Evolutionary conservation across 2,797 vertebrate species (phyloP).

Genomic region (Smutsia gigantea): DNA sequence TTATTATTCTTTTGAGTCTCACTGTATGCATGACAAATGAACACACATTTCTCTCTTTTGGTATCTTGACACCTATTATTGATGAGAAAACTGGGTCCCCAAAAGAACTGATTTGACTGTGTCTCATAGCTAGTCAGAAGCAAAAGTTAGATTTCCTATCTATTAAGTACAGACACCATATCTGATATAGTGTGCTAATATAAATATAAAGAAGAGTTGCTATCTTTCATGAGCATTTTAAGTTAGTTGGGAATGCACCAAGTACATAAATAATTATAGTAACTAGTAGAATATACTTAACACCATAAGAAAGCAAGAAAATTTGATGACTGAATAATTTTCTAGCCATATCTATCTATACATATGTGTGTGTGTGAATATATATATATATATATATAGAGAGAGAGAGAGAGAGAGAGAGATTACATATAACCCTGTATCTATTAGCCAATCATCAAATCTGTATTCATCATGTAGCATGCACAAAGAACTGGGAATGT

Average conservation of each 20-base stretch:
- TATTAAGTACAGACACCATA: neutral
- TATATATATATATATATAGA: no score
- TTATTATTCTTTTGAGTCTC: neutral
- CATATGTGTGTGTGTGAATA: no score
- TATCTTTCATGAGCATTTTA: neutral
- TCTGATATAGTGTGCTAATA: neutral
- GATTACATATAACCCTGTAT: neutral
- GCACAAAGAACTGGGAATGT: neutral
- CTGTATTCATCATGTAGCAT: neutral
- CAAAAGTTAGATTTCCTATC: constrained; percentile 24
- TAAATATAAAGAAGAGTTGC: neutral
- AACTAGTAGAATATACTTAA: constrained; percentile 13
- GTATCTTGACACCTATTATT: neutral
- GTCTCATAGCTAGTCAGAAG: neutral
- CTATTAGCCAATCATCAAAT: constrained; percentile 8
- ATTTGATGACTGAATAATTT: constrained; percentile 14
- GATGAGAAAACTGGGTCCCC: neutral
- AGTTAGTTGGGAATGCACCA: neutral
- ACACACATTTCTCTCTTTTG: neutral
- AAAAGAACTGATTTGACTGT: neutral
- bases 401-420: no score
- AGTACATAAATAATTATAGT: neutral
- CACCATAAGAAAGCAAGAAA: constrained; percentile 19
- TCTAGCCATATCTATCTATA: neutral
- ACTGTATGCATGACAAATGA: neutral